These are phyloP conservation scores for Hucho hucho DNA, from an alignment of 2,113 vertebrate genomes.

Conservation along the genomic window DNA sequence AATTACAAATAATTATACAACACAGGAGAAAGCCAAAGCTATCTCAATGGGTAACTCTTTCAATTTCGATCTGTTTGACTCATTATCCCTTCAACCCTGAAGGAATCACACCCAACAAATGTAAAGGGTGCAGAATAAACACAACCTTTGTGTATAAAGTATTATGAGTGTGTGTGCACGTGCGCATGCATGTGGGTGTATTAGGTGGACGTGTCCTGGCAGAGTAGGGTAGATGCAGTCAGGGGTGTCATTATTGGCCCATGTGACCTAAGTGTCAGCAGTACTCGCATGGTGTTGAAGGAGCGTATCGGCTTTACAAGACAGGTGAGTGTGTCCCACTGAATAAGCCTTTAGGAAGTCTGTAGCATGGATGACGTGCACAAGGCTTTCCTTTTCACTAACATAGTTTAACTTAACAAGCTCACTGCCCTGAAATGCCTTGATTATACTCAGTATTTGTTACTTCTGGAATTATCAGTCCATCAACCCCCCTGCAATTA, in stretches of 20 bases:
- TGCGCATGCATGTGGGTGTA: no score
- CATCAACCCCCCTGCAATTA: not conserved
- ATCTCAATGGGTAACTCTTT: conserved; percentile 11
- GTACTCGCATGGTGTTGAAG: conserved; percentile 11
- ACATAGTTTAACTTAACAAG: not conserved
- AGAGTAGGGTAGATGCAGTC: no score
- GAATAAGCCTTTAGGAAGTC: not conserved
- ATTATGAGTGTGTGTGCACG: no score
- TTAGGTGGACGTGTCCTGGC: no score
- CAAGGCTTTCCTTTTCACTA: not conserved
- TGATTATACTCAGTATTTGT: not conserved
- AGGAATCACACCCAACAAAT: conserved; percentile 26
- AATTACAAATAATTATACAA: not conserved
- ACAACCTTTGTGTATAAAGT: no score
- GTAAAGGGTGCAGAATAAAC: no score
- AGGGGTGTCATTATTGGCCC: not conserved
- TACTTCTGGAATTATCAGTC: not conserved
- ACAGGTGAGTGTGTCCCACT: not conserved
- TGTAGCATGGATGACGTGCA: conserved; percentile 1
- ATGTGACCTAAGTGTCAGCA: not conserved
- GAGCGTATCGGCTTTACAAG: not conserved
- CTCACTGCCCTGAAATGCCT: not conserved
- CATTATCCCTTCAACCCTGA: conserved; percentile 18
- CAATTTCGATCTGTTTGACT: conserved; percentile 23
- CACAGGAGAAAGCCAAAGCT: not conserved